Conservation (phyloP, 1,140 invertebrate species). For the Adoxophyes honmai region DNA sequence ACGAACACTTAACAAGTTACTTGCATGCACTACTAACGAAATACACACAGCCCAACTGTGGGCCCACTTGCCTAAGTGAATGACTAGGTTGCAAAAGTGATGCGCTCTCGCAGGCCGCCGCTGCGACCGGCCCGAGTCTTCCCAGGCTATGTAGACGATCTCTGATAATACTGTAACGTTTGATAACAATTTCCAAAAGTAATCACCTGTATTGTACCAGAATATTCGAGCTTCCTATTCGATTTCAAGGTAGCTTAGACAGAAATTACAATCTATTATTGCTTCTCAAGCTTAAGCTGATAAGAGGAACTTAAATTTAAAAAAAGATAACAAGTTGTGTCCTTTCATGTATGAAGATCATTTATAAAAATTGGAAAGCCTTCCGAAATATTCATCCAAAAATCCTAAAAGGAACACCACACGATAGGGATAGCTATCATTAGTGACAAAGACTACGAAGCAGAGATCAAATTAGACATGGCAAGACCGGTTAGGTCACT, state of each 20-base stretch:
- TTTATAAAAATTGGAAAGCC: conserved; percentile 20
- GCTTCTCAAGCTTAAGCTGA: conserved; percentile 7
- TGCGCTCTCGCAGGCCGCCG: conserved; percentile 37
- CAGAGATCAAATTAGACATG: conserved; percentile 70
- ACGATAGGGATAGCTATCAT: conserved; percentile 28
- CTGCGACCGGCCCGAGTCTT: conserved; percentile 20
- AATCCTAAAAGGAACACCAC: conserved; percentile 39
- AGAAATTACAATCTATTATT: conserved; percentile 3
- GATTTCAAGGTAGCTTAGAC: not conserved
- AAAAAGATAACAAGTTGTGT: conserved; percentile 3
- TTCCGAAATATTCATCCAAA: conserved; percentile 1
- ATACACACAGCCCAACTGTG: conserved; percentile 42
- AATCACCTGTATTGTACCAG: not conserved
- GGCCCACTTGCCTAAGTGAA: conserved; percentile 65
- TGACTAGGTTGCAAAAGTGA: conserved; percentile 71
- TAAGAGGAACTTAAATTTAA: not conserved
- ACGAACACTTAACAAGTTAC: conserved; percentile 72
- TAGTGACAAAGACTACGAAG: conserved; percentile 52
- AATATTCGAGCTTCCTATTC: conserved; percentile 6
- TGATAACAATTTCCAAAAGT: conserved; percentile 11
- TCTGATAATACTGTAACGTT: conserved; percentile 5
- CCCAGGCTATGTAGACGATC: conserved; percentile 18
- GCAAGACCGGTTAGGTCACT: conserved; percentile 54
- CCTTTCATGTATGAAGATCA: conserved; percentile 13
- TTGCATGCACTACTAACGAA: conserved; percentile 69